Evolutionary conservation across 2,113 vertebrate genomes (phyloP).

Genomic region (Hemichromis elongatus): DNA sequence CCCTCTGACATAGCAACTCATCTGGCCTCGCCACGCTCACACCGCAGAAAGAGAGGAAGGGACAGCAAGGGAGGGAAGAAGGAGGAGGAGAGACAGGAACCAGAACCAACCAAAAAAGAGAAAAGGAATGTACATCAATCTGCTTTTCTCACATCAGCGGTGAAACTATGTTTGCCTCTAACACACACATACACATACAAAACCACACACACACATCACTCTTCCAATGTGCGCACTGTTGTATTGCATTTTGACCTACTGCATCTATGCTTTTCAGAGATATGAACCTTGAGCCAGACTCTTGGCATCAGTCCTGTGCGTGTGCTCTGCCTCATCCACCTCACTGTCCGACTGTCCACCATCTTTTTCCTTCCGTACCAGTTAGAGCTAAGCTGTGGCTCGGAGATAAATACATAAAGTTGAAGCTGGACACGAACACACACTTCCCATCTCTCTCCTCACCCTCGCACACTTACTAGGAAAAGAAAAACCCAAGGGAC

Average conservation of each 20-base stretch:
- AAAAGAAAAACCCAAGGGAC: neutral
- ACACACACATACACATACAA: neutral
- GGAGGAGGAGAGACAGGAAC: neutral
- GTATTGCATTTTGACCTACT: neutral
- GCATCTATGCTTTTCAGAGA: conserved; percentile 17
- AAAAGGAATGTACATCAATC: conserved; percentile 16
- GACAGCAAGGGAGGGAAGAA: neutral
- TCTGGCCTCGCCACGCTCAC: conserved; percentile 30
- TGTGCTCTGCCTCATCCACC: neutral
- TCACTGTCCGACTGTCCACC: neutral
- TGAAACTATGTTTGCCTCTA: conserved; percentile 41
- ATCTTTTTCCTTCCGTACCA: neutral
- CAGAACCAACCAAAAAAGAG: neutral
- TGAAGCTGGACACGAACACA: neutral
- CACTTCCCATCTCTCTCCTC: neutral
- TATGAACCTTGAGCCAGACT: neutral
- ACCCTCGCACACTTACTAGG: neutral
- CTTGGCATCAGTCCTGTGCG: neutral
- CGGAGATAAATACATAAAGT: conserved; percentile 35
- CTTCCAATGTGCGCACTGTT: neutral
- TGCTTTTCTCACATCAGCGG: conserved; percentile 24
- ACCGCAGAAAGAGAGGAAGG: neutral
- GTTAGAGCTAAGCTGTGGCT: conserved; percentile 31
- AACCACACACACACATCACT: neutral
- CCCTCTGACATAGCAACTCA: conserved; percentile 60